Percentiles rank a stretch among this genome's conserved stretches.
Evolutionary conservation across 2,888 invertebrate species (phyloP).

Genomic region (Steinernema hermaphroditum): DNA sequence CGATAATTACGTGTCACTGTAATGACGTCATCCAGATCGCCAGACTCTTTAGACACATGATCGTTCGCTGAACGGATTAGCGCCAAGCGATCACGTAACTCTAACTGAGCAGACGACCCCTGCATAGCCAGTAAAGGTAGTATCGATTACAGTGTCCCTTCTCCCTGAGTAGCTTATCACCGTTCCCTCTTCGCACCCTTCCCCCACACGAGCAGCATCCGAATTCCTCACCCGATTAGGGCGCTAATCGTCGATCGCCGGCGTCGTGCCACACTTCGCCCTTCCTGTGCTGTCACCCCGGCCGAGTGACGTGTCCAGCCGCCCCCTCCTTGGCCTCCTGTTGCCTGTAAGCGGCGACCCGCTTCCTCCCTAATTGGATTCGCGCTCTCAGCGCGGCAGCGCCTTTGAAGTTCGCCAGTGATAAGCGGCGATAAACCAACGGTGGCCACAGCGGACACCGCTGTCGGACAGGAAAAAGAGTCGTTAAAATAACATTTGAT

Average conservation of each 20-base stretch:
- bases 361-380: neutral
- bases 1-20: too few species aligned
- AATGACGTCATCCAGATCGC: too few species aligned
- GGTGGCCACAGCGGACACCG: neutral
- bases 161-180: neutral
- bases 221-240: conserved; percentile 4
- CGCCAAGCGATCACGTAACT: too few species aligned
- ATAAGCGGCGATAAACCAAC: conserved; percentile 4
- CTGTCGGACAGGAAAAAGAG: neutral
- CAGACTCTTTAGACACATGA: too few species aligned
- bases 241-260: neutral
- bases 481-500: neutral
- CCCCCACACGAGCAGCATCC: neutral
- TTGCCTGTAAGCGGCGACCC: neutral
- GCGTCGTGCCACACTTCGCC: neutral
- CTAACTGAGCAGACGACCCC: neutral
- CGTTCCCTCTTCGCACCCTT: neutral
- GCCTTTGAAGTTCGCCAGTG: neutral
- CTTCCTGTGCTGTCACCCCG: neutral
- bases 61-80: too few species aligned
- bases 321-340: neutral
- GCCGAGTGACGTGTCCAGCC: neutral
- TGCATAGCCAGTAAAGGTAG: neutral
- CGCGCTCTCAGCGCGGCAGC: neutral
- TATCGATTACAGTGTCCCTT: neutral